Evolutionary conservation across 2,113 vertebrate genomes (phyloP), one percentile per base, ranked within the genome.

Genomic region (Bambusicola thoracicus): DNA sequence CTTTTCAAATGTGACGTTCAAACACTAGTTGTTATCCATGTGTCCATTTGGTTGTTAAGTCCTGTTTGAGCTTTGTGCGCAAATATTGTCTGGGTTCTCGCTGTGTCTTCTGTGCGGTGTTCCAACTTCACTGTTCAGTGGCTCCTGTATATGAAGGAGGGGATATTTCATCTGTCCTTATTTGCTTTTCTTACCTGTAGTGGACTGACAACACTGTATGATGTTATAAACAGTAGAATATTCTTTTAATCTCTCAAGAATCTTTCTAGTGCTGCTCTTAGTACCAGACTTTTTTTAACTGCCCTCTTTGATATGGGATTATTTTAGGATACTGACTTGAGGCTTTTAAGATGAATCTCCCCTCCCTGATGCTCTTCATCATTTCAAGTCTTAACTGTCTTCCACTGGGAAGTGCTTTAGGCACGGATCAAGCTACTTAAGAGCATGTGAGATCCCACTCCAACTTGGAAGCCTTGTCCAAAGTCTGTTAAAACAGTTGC

Each of bases 231-330:
- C 27, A 55, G 6, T 59, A 53, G 18, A 83, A 68, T 65, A 43
- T 8, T 70, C 72, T 88, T 65, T 75, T 3, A 51, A 51, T 73
- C 7, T 32, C 17, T 65, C 16, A 63, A 56, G 10, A 68, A 22
- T 49, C 8, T 83, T 63, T 67, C 13, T 62, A 59, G 11, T 61
- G 41, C 7, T 85, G 29, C 29, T 58, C 10, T 77, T 69, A 32
- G 3, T 85, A 14, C 82, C 16, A 81, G 34, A 72, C 25, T 63
- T 92, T 95, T 95, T 87, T 93, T 85, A 77, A 17, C 8, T 81
- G 11, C 29, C 7, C 13, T 63, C 14, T 93, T 90, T 78, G 29
- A 43, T 83, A 43, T 0, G 44, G 41, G 13, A 58, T 89, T 81
- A 55, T 78, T 88, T 88, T 11, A 36, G 18, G 55, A 17, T 56